Evolutionary conservation across 2,888 invertebrate genomes (phyloP), one percentile per base, ranked within the genome.

Genomic region (Eremobia ochroleuca): DNA sequence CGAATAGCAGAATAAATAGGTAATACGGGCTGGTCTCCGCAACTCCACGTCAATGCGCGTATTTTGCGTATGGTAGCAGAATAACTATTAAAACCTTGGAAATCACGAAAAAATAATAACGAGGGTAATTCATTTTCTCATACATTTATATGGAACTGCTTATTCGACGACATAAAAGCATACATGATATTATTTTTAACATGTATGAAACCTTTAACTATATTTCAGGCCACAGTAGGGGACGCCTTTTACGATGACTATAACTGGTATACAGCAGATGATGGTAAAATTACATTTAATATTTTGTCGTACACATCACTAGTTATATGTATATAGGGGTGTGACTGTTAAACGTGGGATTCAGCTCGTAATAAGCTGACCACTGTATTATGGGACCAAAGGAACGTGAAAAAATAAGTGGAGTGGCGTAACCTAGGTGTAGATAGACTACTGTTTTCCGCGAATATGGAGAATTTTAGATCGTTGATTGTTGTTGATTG

Each of bases 221-320:
- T 73, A 40, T 68, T 75, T 58, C 31, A 84, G 83, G 69, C 34
- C 79, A 73, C 83, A 74, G 83, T 75, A 34, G 79, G 74, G 15
- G 83, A 78, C 4, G 65, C 83, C 9, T 74, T 75, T 65, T 58
- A 82, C 21, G 73, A 82, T 46, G 86, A 77, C 25, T n/a, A 61
- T 31, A 49, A 18, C 4, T 65, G 70, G 77, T 72, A 77, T 55
- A 31, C 58, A 0, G 15, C 70, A 2, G 59, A 65, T 3, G 67
- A 83, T 61, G 83, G 83, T 83, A 78, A 68, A 49, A 9, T 31
- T 25, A 49, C 9, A 28, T 2, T 28, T 28, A 21, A 66, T 66
- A 66, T 66, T 43, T 43, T 43, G 11, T 59, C 3, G 15, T 59
- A 21, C 1, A 31, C 8, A 55, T 1, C 52, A 25, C n/a, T 55